Conservation (phyloP, 2,113 vertebrate genomes). For the Lophotis ruficrista region DNA sequence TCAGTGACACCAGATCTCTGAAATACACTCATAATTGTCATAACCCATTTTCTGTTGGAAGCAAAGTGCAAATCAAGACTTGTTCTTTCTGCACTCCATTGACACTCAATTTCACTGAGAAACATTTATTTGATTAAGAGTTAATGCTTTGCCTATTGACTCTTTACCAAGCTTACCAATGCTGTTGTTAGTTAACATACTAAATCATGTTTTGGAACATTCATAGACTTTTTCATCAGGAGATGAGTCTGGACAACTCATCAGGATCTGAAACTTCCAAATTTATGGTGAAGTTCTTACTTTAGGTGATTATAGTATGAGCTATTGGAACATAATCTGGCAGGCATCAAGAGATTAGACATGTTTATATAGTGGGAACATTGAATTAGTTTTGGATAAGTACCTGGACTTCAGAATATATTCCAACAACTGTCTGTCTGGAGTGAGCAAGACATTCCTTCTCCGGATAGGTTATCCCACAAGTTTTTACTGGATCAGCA, state of each 20-base stretch:
- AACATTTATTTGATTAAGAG: background rate
- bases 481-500: background rate
- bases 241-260: background rate
- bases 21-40: background rate
- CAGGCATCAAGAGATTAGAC: background rate
- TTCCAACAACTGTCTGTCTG: background rate
- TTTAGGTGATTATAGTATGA: background rate
- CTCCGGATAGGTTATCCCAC: background rate
- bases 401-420: background rate
- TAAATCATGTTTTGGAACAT: background rate
- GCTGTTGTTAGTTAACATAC: background rate
- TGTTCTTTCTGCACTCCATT: background rate
- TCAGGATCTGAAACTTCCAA: background rate
- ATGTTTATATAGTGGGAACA: constrained; percentile 17
- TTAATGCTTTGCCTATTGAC: background rate
- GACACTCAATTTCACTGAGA: background rate
- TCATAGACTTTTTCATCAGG: background rate
- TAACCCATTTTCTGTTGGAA: background rate
- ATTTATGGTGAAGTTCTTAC: constrained; percentile 4
- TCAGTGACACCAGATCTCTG: background rate
- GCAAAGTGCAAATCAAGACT: background rate
- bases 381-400: constrained; percentile 13
- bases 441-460: constrained; percentile 19
- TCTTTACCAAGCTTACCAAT: background rate
- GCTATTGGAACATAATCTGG: constrained; percentile 4